Conservation (phyloP, 1,140 invertebrate species). For the Drosophila serrata region DNA sequence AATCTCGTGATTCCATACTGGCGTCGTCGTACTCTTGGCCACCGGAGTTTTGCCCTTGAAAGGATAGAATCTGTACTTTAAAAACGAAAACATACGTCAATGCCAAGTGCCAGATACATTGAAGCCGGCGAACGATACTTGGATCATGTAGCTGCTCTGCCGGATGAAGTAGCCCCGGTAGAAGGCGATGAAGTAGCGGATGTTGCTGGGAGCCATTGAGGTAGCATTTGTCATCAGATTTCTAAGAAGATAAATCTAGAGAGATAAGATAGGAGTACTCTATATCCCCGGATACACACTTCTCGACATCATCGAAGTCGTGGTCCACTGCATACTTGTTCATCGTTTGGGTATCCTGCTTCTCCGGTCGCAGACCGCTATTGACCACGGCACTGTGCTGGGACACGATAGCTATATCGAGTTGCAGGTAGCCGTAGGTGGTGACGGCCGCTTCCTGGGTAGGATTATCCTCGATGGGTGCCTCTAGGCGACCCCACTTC, state of each 20-base stretch:
- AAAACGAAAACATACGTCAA: slow-evolving; percentile 49
- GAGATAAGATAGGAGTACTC: background rate
- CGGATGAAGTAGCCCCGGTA: slow-evolving; percentile 67
- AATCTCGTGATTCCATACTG: slow-evolving; percentile 86
- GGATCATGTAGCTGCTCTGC: slow-evolving; percentile 76
- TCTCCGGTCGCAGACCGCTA: slow-evolving; percentile 13
- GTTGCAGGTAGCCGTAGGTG: slow-evolving; percentile 88
- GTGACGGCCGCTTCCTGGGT: slow-evolving; percentile 59
- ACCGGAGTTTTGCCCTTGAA: slow-evolving; percentile 85
- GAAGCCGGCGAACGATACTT: slow-evolving; percentile 84
- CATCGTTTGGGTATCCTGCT: slow-evolving; percentile 35
- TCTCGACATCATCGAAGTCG: slow-evolving; percentile 90
- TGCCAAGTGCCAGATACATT: slow-evolving; percentile 61
- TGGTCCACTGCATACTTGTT: slow-evolving; percentile 88
- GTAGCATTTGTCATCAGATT: slow-evolving; percentile 88
- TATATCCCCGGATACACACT: slow-evolving; percentile 84
- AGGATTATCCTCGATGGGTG: slow-evolving; percentile 87
- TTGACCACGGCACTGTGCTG: slow-evolving; percentile 45
- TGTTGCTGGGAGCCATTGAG: slow-evolving; percentile 56
- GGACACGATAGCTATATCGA: slow-evolving; percentile 90
- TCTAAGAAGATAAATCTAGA: slow-evolving; percentile 80
- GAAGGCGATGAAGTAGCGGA: slow-evolving; percentile 72
- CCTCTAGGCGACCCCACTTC: slow-evolving; percentile 91
- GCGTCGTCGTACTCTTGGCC: slow-evolving; percentile 75
- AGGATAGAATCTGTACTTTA: slow-evolving; percentile 72